Conservation (phyloP, 2,797 vertebrate genomes). For the Uromys caudimaculatus region DNA sequence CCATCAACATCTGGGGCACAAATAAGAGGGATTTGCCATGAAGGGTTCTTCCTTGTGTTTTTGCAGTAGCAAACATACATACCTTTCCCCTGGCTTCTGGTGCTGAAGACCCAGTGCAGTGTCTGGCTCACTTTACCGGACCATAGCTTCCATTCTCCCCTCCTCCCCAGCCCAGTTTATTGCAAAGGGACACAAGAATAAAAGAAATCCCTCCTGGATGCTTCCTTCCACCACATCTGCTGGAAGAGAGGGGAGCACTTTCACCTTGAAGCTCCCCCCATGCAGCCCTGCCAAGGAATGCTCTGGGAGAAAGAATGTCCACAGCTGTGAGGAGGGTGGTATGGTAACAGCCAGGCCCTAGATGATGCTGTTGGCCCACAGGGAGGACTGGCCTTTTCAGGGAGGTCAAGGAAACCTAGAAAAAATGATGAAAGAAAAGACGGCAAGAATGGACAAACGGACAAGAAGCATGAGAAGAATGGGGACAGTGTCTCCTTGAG, state of each 20-base stretch:
- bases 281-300: slow-evolving; percentile 33
- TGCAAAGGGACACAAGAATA: neutral
- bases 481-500: neutral
- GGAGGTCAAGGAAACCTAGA: slow-evolving; percentile 64
- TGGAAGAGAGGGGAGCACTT: neutral
- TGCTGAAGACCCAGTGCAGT: too few relatives aligned
- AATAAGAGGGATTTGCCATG: neutral
- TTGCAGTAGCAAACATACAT: neutral
- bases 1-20: neutral
- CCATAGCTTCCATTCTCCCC: neutral
- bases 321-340: slow-evolving; percentile 53
- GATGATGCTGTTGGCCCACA: neutral
- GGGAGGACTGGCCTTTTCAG: neutral
- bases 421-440: slow-evolving; percentile 34
- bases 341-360: neutral
- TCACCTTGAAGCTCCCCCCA: slow-evolving; percentile 10
- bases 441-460: neutral
- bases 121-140: neutral
- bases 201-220: neutral
- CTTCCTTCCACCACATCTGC: neutral
- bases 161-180: neutral
- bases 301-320: neutral
- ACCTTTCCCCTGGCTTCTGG: neutral
- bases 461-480: slow-evolving; percentile 52
- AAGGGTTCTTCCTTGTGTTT: neutral